Evolutionary conservation across 2,888 invertebrate genomes (phyloP).

Genomic region (Desoria tigrina): DNA sequence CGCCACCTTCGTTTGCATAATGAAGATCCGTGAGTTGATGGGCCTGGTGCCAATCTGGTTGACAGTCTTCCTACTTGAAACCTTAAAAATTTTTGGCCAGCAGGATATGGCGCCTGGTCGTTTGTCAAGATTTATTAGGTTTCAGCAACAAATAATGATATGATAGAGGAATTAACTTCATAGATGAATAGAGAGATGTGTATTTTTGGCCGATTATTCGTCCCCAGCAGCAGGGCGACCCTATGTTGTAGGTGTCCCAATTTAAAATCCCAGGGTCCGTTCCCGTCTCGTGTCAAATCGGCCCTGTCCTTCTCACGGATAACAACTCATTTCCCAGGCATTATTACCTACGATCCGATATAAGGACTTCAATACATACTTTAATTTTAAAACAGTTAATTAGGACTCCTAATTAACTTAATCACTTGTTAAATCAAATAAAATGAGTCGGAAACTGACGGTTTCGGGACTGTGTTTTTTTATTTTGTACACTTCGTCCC

Average conservation of each 20-base stretch:
- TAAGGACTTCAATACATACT: too few species aligned
- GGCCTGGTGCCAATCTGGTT: slow-evolving; percentile 8
- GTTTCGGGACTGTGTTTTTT: too few species aligned
- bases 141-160: neutral
- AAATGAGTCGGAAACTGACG: too few species aligned
- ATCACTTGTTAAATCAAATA: too few species aligned
- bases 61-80: slow-evolving; percentile 4
- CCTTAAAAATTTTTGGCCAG: slow-evolving; percentile 2
- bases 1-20: too few species aligned
- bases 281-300: slow-evolving; percentile 37
- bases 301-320: slow-evolving; percentile 22
- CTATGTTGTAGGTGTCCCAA: slow-evolving; percentile 38
- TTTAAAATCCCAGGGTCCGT: slow-evolving; percentile 37
- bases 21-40: neutral
- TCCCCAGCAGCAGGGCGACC: too few species aligned
- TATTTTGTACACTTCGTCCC: neutral
- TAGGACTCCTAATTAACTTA: too few species aligned
- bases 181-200: neutral
- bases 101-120: neutral
- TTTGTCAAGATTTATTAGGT: slow-evolving; percentile 8
- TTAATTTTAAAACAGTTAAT: too few species aligned
- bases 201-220: neutral
- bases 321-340: slow-evolving; percentile 16
- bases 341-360: too few species aligned
- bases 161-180: neutral